Percentiles rank a stretch among this genome's conserved stretches.
phyloP scores from a whole-genome alignment of 2,113 vertebrate genomes.

The Alosa alosa region DNA sequence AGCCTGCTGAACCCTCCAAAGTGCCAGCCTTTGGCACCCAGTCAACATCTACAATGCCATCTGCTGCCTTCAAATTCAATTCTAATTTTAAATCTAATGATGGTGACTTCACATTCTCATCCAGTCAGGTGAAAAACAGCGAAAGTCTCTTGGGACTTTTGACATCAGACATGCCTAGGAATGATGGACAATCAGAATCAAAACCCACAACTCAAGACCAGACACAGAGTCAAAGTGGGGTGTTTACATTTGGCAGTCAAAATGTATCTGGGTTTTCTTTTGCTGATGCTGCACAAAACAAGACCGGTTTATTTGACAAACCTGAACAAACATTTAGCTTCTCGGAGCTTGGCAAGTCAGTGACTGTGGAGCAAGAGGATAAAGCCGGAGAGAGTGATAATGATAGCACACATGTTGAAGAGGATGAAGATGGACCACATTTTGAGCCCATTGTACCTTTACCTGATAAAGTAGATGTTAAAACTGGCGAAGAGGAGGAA shows the following conservation, averaged over 20 bases:
- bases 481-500: constrained; percentile 97
- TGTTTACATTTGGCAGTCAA: constrained; percentile 83
- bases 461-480: constrained; percentile 95
- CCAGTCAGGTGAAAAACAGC: constrained; percentile 76
- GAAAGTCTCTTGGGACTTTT: constrained; percentile 89
- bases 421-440: constrained; percentile 95
- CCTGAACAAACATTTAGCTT: constrained; percentile 73
- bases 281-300: constrained; percentile 67
- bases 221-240: constrained; percentile 60
- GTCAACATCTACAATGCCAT: constrained; percentile 64
- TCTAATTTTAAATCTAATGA: constrained; percentile 97
- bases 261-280: constrained; percentile 69
- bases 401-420: constrained; percentile 81
- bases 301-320: constrained; percentile 71
- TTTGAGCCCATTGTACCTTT: constrained; percentile 98
- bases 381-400: constrained; percentile 80
- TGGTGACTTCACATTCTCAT: constrained; percentile 92
- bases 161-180: constrained; percentile 84
- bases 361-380: constrained; percentile 63
- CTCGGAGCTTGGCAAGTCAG: constrained; percentile 67
- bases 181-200: constrained; percentile 68
- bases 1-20: constrained; percentile 78
- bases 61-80: constrained; percentile 89
- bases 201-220: constrained; percentile 65
- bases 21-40: constrained; percentile 70